A percentile compares a stretch with the other conserved stretches of the same genome.
phyloP scores from a whole-genome alignment of 2,797 vertebrate species.

The Leptoclinus maculatus region DNA sequence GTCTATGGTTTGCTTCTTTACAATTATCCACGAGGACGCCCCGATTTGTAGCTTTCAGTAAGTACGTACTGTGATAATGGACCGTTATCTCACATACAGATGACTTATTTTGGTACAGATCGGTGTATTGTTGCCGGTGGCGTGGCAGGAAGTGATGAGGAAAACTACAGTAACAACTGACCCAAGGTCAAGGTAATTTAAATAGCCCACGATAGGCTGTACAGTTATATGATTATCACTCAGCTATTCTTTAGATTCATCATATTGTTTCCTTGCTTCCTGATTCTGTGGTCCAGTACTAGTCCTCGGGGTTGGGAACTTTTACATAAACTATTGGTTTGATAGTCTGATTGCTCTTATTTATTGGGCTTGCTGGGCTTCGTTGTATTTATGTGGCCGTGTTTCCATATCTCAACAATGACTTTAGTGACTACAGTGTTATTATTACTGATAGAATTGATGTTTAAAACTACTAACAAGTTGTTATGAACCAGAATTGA shows the following conservation, averaged over 20 bases:
- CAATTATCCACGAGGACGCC: background rate
- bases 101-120: background rate
- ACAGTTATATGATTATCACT: background rate
- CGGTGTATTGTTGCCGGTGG: background rate
- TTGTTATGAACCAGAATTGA: constrained; percentile 1
- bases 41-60: too few relatives aligned
- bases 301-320: too few relatives aligned
- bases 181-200: background rate
- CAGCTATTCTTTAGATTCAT: background rate
- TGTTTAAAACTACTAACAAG: background rate
- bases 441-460: background rate
- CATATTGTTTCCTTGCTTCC: background rate
- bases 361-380: too few relatives aligned
- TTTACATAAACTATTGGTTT: background rate
- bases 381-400: too few relatives aligned
- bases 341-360: too few relatives aligned
- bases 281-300: background rate
- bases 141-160: too few relatives aligned
- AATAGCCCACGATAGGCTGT: background rate
- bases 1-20: background rate
- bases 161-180: background rate
- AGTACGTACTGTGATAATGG: too few relatives aligned
- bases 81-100: background rate
- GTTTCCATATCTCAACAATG: background rate
- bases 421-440: background rate